Evolutionary conservation across 2,888 invertebrate genomes (phyloP).

Genomic region (Scaptomyza tumidula): DNA sequence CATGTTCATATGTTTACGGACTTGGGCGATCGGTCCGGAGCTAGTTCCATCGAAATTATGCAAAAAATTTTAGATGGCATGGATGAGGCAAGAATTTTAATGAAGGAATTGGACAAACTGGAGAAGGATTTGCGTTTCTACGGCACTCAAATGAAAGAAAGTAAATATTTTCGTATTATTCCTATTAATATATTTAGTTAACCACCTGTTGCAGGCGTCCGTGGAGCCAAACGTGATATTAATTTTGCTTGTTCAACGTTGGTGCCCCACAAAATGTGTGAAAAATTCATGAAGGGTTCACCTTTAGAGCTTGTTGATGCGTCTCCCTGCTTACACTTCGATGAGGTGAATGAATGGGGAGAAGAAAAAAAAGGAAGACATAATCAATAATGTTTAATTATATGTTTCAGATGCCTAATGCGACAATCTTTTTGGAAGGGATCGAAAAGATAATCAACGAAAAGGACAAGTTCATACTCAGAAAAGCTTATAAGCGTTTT

Average conservation of each 20-base stretch:
- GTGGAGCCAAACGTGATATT: constrained; percentile 88
- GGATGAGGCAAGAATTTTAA: constrained; percentile 81
- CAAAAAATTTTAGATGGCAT: constrained; percentile 90
- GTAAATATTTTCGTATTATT: constrained; percentile 82
- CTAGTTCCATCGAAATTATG: constrained; percentile 90
- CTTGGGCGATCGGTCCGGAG: constrained; percentile 90
- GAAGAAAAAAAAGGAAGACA: neutral
- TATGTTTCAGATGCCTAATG: constrained; percentile 38
- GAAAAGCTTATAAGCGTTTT: constrained; percentile 16
- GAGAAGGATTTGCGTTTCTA: constrained; percentile 88
- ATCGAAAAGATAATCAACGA: constrained; percentile 16
- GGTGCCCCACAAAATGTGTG: neutral
- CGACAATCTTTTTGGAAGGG: constrained; percentile 17
- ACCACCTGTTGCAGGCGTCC: constrained; percentile 85
- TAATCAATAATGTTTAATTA: neutral
- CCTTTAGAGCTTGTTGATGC: constrained; percentile 89
- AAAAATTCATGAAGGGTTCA: constrained; percentile 82
- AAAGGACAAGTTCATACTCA: constrained; percentile 5
- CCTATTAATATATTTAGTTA: neutral
- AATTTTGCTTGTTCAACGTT: constrained; percentile 82
- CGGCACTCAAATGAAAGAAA: constrained; percentile 89
- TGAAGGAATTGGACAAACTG: constrained; percentile 87
- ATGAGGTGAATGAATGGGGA: constrained; percentile 23
- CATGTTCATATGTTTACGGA: constrained; percentile 88
- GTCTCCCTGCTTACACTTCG: constrained; percentile 31